Percentiles rank a stretch among this genome's conserved stretches.
phyloP scores from a whole-genome alignment of 1,140 invertebrate genomes.

The Achatina immaculata region DNA sequence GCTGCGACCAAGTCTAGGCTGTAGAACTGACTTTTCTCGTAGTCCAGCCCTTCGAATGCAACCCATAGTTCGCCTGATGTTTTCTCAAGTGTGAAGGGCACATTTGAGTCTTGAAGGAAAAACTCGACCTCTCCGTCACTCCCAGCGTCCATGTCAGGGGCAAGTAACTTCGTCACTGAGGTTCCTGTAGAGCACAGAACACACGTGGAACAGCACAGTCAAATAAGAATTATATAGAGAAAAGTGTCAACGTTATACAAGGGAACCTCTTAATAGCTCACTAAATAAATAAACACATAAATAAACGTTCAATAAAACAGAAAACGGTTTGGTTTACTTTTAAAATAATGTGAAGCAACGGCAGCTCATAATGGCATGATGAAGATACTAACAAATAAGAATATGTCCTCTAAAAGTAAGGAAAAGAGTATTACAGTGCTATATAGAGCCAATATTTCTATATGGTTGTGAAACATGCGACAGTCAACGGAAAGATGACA shows the following conservation, averaged over 20 bases:
- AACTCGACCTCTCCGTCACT: conserved; percentile 27
- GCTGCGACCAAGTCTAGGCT: neutral
- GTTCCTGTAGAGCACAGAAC: conserved; percentile 10
- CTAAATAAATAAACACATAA: neutral
- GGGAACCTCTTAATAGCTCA: neutral
- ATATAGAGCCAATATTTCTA: too few species aligned
- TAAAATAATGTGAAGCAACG: neutral
- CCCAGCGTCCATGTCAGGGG: conserved; percentile 25
- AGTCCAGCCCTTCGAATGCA: conserved; percentile 16
- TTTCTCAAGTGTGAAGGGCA: conserved; percentile 1
- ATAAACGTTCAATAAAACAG: neutral
- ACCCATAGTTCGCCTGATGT: conserved; percentile 3
- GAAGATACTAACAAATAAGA: too few species aligned
- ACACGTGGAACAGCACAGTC: neutral
- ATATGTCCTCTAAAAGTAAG: too few species aligned
- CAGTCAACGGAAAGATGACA: too few species aligned
- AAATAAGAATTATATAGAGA: neutral
- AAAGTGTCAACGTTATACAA: neutral
- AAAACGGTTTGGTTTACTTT: neutral
- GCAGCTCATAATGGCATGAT: too few species aligned
- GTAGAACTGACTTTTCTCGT: conserved; percentile 17
- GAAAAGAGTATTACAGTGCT: too few species aligned
- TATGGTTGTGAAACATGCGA: too few species aligned
- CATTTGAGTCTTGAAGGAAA: neutral
- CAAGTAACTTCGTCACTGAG: conserved; percentile 1